These are phyloP conservation scores for Ctenodactylus gundi DNA, from an alignment of 2,113 vertebrate genomes.

Conservation along the genomic window DNA sequence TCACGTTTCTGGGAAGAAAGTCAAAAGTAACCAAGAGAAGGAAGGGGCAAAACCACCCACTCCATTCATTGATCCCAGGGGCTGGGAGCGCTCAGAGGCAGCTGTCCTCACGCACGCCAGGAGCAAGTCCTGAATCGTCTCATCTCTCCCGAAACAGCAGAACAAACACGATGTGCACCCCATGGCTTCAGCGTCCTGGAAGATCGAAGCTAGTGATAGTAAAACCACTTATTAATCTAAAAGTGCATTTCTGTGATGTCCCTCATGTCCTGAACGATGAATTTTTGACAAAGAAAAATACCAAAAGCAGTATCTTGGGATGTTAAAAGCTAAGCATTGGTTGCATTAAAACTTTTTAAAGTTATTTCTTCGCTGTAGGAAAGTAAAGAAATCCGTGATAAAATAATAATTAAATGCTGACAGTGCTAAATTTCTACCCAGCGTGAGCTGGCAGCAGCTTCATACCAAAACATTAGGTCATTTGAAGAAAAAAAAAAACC, in stretches of 20 bases:
- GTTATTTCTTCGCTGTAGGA: conserved; percentile 84
- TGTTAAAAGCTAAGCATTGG: conserved; percentile 75
- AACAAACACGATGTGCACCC: background rate
- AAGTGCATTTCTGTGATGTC: background rate
- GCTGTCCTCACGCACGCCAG: too few species aligned
- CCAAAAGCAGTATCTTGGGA: background rate
- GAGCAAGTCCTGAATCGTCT: background rate
- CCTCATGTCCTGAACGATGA: conserved; percentile 3
- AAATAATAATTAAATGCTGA: conserved; percentile 91
- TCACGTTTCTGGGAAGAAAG: background rate
- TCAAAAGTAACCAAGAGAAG: background rate
- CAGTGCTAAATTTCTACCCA: conserved; percentile 85
- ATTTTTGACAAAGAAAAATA: conserved; percentile 66
- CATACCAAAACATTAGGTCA: conserved; percentile 85
- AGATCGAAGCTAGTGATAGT: background rate
- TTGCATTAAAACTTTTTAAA: conserved; percentile 36
- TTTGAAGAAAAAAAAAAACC: conserved; percentile 76
- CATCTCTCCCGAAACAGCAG: background rate
- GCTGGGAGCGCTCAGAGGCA: background rate
- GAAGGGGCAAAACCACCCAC: background rate
- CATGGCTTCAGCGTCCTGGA: background rate
- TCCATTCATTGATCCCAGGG: background rate
- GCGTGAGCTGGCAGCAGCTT: conserved; percentile 83
- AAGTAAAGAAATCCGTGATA: conserved; percentile 84
- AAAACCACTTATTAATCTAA: background rate